Evolutionary conservation across 2,888 invertebrate genomes (phyloP).

Genomic region (Parapristionchus giblindavisi): DNA sequence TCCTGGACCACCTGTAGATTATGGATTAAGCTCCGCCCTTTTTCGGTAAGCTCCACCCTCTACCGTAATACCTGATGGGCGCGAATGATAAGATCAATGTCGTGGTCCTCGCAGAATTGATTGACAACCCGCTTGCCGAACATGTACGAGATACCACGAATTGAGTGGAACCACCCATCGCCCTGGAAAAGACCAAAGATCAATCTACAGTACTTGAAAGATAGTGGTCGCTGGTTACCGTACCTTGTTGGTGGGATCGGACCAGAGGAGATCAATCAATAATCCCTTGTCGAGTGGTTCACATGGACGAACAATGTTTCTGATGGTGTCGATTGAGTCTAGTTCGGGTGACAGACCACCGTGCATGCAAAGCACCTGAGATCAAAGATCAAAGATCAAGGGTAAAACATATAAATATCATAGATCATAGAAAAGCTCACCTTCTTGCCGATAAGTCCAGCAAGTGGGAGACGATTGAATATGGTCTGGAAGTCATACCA

Average conservation of each 20-base stretch:
- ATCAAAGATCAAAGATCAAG: slow-evolving; percentile 12
- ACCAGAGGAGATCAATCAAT: slow-evolving; percentile 62
- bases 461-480: slow-evolving; percentile 64
- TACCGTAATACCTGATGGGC: slow-evolving; percentile 53
- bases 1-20: slow-evolving; percentile 57
- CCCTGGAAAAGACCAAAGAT: slow-evolving; percentile 40
- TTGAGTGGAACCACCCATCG: slow-evolving; percentile 49
- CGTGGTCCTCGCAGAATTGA: slow-evolving; percentile 54
- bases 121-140: slow-evolving; percentile 61
- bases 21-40: neutral
- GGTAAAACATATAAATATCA: neutral
- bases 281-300: slow-evolving; percentile 60
- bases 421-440: neutral
- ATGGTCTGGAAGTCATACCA: slow-evolving; percentile 65
- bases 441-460: slow-evolving; percentile 60
- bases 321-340: slow-evolving; percentile 53
- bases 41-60: neutral
- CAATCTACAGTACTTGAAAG: no score
- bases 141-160: slow-evolving; percentile 60
- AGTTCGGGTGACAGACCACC: slow-evolving; percentile 62
- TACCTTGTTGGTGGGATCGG: slow-evolving; percentile 63
- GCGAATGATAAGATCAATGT: slow-evolving; percentile 61
- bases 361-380: slow-evolving; percentile 60
- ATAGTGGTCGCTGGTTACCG: neutral
- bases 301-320: slow-evolving; percentile 56